Evolutionary conservation across 2,888 invertebrate genomes (phyloP).

Genomic region (Petrophora chlorosata): DNA sequence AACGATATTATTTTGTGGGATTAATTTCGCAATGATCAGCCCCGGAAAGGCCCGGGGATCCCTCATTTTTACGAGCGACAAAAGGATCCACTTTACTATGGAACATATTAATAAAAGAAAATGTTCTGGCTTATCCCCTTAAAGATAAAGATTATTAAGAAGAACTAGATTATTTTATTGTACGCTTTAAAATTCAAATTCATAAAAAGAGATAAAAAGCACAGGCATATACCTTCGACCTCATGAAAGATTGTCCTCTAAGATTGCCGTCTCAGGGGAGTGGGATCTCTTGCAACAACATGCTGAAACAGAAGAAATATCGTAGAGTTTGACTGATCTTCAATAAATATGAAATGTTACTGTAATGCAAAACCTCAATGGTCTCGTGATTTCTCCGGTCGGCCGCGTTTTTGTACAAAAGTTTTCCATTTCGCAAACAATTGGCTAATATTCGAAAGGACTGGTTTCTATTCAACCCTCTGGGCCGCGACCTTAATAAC

Average conservation of each 20-base stretch:
- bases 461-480: constrained; percentile 12
- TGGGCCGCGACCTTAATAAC: constrained; percentile 9
- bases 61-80: constrained; percentile 2
- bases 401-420: constrained; percentile 13
- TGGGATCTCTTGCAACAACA: too few species aligned
- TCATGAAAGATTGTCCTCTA: too few species aligned
- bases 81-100: neutral
- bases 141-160: too few species aligned
- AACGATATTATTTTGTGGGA: constrained; percentile 5
- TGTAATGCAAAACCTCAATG: constrained; percentile 13
- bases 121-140: too few species aligned
- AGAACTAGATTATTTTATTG: too few species aligned
- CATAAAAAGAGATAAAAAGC: too few species aligned
- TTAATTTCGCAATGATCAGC: neutral
- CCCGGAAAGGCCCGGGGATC: neutral
- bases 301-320: too few species aligned
- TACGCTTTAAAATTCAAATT: too few species aligned
- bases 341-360: too few species aligned
- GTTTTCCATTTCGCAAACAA: constrained; percentile 24
- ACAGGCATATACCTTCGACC: too few species aligned
- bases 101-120: neutral
- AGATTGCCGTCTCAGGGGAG: too few species aligned
- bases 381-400: constrained; percentile 20
- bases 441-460: constrained; percentile 12
- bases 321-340: too few species aligned